Conservation (phyloP, 2,888 invertebrate genomes). For the Drosophila pullipes region DNA sequence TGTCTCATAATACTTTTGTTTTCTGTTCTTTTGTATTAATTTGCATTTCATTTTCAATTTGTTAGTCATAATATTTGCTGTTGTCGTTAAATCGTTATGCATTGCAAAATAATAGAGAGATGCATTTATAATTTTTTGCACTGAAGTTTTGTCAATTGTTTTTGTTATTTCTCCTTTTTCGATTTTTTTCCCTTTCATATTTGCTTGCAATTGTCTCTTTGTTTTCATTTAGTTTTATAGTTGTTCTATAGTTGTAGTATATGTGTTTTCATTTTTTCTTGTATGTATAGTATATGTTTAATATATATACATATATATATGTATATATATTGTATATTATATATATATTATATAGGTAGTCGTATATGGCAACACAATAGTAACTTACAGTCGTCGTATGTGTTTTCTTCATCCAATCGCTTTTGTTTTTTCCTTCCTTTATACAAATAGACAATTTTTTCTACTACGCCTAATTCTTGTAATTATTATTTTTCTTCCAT, state of each 20-base stretch:
- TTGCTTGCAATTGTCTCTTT: constrained; percentile 33
- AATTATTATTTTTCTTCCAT: constrained; percentile 3
- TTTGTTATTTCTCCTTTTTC: constrained; percentile 7
- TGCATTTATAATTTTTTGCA: constrained; percentile 36
- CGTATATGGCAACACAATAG: constrained; percentile 76
- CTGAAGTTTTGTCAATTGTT: constrained; percentile 28
- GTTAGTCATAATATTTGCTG: constrained; percentile 32
- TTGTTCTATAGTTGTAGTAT: constrained; percentile 34
- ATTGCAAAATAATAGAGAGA: constrained; percentile 41
- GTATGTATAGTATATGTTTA: constrained; percentile 24
- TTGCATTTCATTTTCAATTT: constrained; percentile 38
- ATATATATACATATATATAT: constrained; percentile 32
- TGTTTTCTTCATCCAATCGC: constrained; percentile 44
- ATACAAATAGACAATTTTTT: constrained; percentile 66
- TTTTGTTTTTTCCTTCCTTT: constrained; percentile 40
- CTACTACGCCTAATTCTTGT: constrained; percentile 52
- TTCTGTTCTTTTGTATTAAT: constrained; percentile 37
- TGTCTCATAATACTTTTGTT: constrained; percentile 54
- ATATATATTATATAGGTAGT: constrained; percentile 37
- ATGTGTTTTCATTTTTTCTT: constrained; percentile 7
- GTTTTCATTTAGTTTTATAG: constrained; percentile 24
- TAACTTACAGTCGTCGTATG: constrained; percentile 76
- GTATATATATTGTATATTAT: constrained; percentile 28
- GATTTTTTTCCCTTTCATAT: constrained; percentile 12
- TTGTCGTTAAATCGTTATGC: constrained; percentile 19